Evolutionary conservation across 2,888 invertebrate genomes (phyloP).

Genomic region (Leptopilina myrica): DNA sequence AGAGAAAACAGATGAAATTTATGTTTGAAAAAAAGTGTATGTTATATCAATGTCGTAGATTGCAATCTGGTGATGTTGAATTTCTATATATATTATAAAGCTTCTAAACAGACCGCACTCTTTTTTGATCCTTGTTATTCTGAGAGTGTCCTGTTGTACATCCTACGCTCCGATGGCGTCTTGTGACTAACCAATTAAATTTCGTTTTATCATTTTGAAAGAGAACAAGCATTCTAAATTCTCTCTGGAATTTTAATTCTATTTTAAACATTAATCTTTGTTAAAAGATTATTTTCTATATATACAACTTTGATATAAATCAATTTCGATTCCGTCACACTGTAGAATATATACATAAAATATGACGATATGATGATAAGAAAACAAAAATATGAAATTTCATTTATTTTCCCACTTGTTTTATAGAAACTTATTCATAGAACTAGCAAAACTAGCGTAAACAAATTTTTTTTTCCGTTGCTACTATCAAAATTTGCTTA

Average conservation of each 20-base stretch:
- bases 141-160: constrained; percentile 33
- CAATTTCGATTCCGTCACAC: background rate
- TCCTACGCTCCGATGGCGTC: constrained; percentile 7
- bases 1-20: background rate
- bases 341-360: too few relatives aligned
- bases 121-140: constrained; percentile 27
- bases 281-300: background rate
- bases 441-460: too few relatives aligned
- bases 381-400: too few relatives aligned
- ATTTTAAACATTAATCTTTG: background rate
- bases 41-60: background rate
- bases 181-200: constrained; percentile 28
- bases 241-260: background rate
- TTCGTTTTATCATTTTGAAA: constrained; percentile 3
- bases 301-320: background rate
- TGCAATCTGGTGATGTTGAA: constrained; percentile 7
- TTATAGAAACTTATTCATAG: too few relatives aligned
- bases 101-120: constrained; percentile 20
- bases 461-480: too few relatives aligned
- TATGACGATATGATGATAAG: background rate
- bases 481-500: too few relatives aligned
- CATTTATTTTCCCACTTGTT: too few relatives aligned
- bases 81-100: background rate
- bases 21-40: background rate
- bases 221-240: constrained; percentile 20